Evolutionary conservation across 2,113 vertebrate species (phyloP), one percentile per base, ranked within the genome.

Genomic region (Lanius collurio): DNA sequence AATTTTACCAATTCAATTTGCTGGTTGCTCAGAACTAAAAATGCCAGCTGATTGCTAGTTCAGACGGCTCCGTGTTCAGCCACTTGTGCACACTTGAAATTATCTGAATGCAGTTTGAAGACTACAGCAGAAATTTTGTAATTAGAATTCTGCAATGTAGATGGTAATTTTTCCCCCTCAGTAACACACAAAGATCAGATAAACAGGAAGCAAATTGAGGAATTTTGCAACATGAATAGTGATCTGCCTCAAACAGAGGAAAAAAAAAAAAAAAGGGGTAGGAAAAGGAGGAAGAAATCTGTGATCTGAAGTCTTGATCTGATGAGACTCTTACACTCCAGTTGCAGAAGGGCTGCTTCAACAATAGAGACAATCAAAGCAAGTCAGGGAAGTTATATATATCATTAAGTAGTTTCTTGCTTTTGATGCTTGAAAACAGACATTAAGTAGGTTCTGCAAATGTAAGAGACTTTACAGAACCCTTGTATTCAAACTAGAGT

Each of bases 101-200:
- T 96, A 96, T 95, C 92, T 93, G 93, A 96, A 97, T 97, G 95
- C 92, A 93, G 95, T 95, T 97, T 97, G 94, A 95, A 96, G 95
- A 97, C 95, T 89, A 95, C 94, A 97, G 96, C 93, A 97, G 95
- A 97, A 97, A 97, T 97, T 97, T 95, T 94, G 95, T 93, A 97
- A 97, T 96, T 97, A 96, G 87, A 97, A 97, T 94, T 97, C 94
- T 79, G 97, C 93, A 93, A 92, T 91, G 86, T 95, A 95, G 96
- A 96, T 97, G 95, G 95, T 93, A 96, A 95, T 97, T 97, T 95
- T 94, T 83, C 56, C 87, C 85, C 92, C 92, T 95, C 69, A 50
- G 78, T 91, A 95, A 89, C 91, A 92, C 85, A 88, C 75, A 91
- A 89, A 96, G 93, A 94, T 96, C 90, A 97, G 91, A 96, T 93